A percentile compares a stretch with the other conserved stretches of the same genome.
Conservation (phyloP, 1,140 invertebrate genomes). For the Holotrichia oblita region DNA sequence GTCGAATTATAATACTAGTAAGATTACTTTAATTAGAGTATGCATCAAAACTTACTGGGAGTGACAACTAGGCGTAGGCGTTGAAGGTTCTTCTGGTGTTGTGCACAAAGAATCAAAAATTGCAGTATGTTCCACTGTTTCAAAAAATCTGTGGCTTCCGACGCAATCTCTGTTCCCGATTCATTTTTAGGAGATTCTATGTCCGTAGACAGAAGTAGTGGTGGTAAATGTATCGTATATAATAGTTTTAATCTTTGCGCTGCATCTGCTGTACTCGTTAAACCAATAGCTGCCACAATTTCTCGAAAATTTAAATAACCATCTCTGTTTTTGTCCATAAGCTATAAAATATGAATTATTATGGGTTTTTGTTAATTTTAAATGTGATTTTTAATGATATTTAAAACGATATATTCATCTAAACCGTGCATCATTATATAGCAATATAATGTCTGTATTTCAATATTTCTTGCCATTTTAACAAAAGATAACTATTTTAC, state of each 20-base stretch:
- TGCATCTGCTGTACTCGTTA: slow-evolving; percentile 79
- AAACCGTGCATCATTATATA: too few species aligned
- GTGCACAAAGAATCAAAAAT: slow-evolving; percentile 53
- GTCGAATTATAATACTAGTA: too few species aligned
- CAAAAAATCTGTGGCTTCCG: slow-evolving; percentile 91
- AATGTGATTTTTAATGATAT: too few species aligned
- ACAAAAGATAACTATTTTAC: too few species aligned
- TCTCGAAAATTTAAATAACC: slow-evolving; percentile 86
- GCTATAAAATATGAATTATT: slow-evolving; percentile 65
- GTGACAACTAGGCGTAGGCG: slow-evolving; percentile 58
- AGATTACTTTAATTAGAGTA: neutral
- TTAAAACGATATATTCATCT: too few species aligned
- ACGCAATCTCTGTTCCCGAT: slow-evolving; percentile 81
- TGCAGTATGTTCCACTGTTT: slow-evolving; percentile 68
- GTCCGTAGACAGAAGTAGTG: slow-evolving; percentile 77
- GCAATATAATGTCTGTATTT: too few species aligned
- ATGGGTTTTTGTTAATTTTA: too few species aligned
- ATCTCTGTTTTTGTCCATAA: slow-evolving; percentile 87
- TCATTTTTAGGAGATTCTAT: slow-evolving; percentile 69
- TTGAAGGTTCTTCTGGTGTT: slow-evolving; percentile 60
- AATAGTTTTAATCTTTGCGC: slow-evolving; percentile 82
- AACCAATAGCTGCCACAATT: slow-evolving; percentile 75
- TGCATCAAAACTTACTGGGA: slow-evolving; percentile 56
- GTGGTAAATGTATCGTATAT: slow-evolving; percentile 89
- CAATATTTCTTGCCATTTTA: too few species aligned